A percentile compares a stretch with the other conserved stretches of the same genome.
These are phyloP conservation scores for Monopis laevigella DNA, from an alignment of 2,888 invertebrate genomes.

Conservation along the genomic window DNA sequence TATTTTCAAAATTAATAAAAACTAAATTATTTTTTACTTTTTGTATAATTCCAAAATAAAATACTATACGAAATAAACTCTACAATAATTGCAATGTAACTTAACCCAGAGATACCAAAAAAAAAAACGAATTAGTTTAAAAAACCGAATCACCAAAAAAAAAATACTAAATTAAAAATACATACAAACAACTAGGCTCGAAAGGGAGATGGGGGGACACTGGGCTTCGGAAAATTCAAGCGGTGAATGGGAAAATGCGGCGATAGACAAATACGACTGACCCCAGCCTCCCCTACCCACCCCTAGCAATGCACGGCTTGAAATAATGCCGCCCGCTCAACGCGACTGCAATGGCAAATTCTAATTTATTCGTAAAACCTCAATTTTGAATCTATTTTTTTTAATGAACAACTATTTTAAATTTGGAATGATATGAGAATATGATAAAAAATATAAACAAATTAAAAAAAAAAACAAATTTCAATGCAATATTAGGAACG, in stretches of 20 bases:
- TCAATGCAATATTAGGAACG: no score
- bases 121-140: neutral
- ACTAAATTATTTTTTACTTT: no score
- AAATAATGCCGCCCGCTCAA: conserved; percentile 52
- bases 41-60: neutral
- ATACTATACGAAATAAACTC: no score
- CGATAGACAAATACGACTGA: conserved; percentile 63
- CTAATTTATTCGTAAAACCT: conserved; percentile 25
- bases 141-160: no score
- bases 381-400: no score
- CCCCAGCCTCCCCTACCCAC: conserved; percentile 29
- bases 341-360: conserved; percentile 29
- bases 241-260: conserved; percentile 63
- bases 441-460: no score
- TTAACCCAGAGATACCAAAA: no score
- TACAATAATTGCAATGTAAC: no score
- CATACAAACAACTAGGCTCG: conserved; percentile 25
- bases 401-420: no score
- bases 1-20: no score
- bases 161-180: conserved; percentile 39
- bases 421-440: no score
- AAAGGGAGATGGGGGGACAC: conserved; percentile 42
- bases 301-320: conserved; percentile 40
- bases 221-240: conserved; percentile 65
- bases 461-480: no score